Evolutionary conservation across 1,140 invertebrate species (phyloP), one percentile per base, ranked within the genome.

Genomic region (Pissodes strobi): DNA sequence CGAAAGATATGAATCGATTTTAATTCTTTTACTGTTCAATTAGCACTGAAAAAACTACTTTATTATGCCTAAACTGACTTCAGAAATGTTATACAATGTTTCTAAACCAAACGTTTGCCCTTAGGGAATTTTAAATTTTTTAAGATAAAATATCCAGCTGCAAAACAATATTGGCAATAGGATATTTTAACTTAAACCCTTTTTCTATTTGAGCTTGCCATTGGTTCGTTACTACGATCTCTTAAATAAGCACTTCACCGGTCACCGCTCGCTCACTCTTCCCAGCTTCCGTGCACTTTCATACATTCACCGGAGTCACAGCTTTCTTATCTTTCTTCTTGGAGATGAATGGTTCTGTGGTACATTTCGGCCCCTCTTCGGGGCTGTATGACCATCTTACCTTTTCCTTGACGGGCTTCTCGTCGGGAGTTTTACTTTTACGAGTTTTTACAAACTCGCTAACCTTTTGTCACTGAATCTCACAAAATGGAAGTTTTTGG

Each of bases 391-490:
- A 76, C 76, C 76, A 78, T 43, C 74, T 68, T 10, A 78, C 75
- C 57, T 76, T 78, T 46, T 76, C 76, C 46, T 76, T 75, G 23
- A 64, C 23, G 18, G 70, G 72, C 34, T 74, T 76, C 48, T 77
- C 73, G 62, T 77, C 73, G 38, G 75, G 75, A 6, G 74, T 77
- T 72, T 77, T 77, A 43, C 70, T 74, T 77, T 76, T 77, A 64
- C 76, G 77, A 77, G 77, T 78, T 77, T 74, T 77, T 30, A 75
- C 72, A 76, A 77, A 77, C 77, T 77, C 77, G 80, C 76, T 81
- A 76, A 80, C 81, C 78, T 82, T 82, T 80, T 81, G 82, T 87
- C 85, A 88, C 84, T 88, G 86, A 79, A 88, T 87, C 77, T 85
- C 84, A 79, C 86, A 88, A 76, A 88, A 88, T 34, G 83, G 83